phyloP scores from a whole-genome alignment of 2,113 vertebrate genomes.

The Oreocharis arfaki region DNA sequence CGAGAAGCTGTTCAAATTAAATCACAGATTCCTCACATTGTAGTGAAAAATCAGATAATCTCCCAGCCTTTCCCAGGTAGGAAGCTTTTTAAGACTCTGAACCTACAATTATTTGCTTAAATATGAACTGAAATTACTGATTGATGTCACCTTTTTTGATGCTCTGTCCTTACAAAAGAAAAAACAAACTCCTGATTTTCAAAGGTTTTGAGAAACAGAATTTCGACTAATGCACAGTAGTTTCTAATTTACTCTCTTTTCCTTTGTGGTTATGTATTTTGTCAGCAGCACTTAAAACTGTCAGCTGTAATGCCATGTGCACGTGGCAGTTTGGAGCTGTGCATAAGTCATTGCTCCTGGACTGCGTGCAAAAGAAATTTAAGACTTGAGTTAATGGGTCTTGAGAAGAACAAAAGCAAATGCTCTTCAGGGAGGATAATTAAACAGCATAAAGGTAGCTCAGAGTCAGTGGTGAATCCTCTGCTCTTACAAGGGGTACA shows the following conservation, averaged over 20 bases:
- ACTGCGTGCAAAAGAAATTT: background rate
- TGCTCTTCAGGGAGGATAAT: background rate
- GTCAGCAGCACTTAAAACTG: background rate
- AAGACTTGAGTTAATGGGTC: background rate
- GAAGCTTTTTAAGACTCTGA: background rate
- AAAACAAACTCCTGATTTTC: background rate
- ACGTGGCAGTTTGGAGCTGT: background rate
- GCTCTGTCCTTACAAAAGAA: background rate
- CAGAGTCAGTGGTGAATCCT: background rate
- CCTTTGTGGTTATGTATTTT: background rate
- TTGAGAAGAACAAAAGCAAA: background rate
- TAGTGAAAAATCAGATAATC: conserved; percentile 98
- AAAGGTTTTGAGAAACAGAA: background rate
- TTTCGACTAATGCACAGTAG: background rate
- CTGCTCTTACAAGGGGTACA: background rate
- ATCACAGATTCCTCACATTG: conserved; percentile 97
- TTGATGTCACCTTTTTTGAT: background rate
- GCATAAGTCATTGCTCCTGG: background rate
- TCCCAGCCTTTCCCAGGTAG: conserved; percentile 96
- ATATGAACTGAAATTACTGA: background rate
- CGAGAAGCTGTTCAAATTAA: conserved; percentile 98
- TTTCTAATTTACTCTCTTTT: background rate
- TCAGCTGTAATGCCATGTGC: background rate
- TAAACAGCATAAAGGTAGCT: background rate
- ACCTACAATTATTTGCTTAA: background rate